These are phyloP conservation scores for Pheosia tremula DNA, from an alignment of 2,888 invertebrate species.

Conservation along the genomic window DNA sequence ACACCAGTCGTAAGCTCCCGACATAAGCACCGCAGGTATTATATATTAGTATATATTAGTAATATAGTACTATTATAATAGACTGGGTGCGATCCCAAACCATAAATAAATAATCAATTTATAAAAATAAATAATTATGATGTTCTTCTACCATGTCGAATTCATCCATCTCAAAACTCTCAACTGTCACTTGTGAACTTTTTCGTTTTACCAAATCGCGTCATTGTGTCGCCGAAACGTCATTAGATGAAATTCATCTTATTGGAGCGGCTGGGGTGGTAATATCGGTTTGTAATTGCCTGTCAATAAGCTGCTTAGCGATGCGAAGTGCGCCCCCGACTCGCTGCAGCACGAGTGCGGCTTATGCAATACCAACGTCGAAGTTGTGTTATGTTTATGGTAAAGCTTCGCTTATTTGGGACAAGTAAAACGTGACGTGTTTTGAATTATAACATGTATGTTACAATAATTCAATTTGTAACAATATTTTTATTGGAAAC, in stretches of 20 bases:
- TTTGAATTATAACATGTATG: constrained; percentile 18
- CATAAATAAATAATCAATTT: too few relatives aligned
- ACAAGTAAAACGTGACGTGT: constrained; percentile 1
- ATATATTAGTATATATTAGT: too few relatives aligned
- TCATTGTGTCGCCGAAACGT: constrained; percentile 44
- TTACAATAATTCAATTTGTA: too few relatives aligned
- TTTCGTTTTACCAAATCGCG: constrained; percentile 63
- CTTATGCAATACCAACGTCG: background rate
- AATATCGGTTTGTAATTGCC: constrained; percentile 52
- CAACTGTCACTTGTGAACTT: constrained; percentile 66
- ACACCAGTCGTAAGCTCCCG: too few relatives aligned
- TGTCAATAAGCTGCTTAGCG: constrained; percentile 56
- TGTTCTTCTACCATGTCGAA: constrained; percentile 23
- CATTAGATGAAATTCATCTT: constrained; percentile 54
- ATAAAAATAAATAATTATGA: too few relatives aligned
- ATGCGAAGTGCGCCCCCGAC: constrained; percentile 30
- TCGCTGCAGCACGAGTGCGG: background rate
- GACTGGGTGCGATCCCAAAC: too few relatives aligned
- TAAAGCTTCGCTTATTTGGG: background rate
- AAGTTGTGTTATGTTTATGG: background rate
- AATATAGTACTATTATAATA: too few relatives aligned
- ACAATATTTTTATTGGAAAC: too few relatives aligned
- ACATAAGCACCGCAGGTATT: too few relatives aligned
- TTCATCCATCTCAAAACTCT: constrained; percentile 65
- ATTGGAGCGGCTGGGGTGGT: constrained; percentile 24